These are phyloP conservation scores for Sebastes diploproa DNA, from an alignment of 2,797 vertebrate species.

Conservation along the genomic window DNA sequence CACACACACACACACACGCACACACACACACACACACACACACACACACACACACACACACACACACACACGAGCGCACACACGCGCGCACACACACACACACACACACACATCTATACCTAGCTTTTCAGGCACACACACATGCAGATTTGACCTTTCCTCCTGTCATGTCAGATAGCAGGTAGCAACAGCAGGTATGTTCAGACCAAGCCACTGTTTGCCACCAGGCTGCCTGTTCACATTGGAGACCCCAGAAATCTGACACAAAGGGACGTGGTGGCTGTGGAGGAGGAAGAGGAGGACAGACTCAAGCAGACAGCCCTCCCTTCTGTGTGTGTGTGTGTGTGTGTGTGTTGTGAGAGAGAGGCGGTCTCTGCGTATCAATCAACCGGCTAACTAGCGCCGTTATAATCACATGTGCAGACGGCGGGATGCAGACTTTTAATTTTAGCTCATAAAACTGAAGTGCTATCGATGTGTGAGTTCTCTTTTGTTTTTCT, in stretches of 20 bases:
- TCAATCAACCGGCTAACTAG: neutral
- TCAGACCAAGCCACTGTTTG: slow-evolving; percentile 22
- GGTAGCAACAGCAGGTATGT: slow-evolving; percentile 35
- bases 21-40: too few relatives aligned
- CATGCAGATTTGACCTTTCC: neutral
- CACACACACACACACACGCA: neutral
- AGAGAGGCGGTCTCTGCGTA: neutral
- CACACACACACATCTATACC: neutral
- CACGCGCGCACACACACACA: neutral
- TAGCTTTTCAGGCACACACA: neutral
- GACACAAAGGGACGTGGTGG: slow-evolving; percentile 10
- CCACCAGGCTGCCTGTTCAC: slow-evolving; percentile 36
- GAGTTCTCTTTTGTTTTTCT: neutral
- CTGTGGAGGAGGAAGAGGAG: neutral
- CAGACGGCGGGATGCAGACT: neutral
- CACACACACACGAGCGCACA: neutral
- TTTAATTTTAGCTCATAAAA: neutral
- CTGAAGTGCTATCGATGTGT: neutral
- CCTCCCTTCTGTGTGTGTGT: neutral
- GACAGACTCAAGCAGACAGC: slow-evolving; percentile 31
- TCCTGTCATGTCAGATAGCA: slow-evolving; percentile 45
- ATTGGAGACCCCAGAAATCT: slow-evolving; percentile 26
- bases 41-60: neutral
- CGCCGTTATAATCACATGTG: neutral
- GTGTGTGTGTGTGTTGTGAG: neutral